Evolutionary conservation across 2,888 invertebrate species (phyloP).

Genomic region (Zonitis immaculata): DNA sequence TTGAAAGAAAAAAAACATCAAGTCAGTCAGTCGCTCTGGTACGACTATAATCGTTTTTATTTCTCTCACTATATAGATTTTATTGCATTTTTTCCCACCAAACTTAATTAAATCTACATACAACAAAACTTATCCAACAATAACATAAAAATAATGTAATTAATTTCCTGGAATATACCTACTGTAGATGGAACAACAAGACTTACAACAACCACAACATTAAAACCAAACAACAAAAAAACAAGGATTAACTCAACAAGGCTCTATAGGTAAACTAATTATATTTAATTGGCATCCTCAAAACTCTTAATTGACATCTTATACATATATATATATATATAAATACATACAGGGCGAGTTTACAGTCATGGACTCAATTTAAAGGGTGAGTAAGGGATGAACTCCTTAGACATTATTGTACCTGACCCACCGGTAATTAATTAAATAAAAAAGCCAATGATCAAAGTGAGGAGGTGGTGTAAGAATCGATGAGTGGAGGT

Average conservation of each 20-base stretch:
- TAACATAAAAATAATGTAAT: background rate
- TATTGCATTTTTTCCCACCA: background rate
- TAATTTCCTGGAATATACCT: background rate
- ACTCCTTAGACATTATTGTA: no score
- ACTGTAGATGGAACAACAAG: background rate
- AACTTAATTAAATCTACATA: background rate
- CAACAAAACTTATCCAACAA: background rate
- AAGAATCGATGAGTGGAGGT: no score
- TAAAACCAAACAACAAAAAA: background rate
- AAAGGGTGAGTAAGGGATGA: no score
- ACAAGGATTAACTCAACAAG: slow-evolving; percentile 14
- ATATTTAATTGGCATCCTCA: slow-evolving; percentile 11
- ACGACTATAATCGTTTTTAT: background rate
- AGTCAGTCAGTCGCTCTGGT: no score
- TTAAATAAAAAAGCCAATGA: no score
- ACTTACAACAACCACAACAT: background rate
- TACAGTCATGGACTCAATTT: no score
- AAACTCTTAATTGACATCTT: slow-evolving; percentile 9
- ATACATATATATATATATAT: no score
- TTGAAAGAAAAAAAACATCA: no score
- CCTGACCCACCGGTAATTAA: no score
- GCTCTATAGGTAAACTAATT: slow-evolving; percentile 15
- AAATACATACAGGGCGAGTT: no score
- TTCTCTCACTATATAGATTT: no score
- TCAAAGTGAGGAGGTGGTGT: no score